A percentile compares a stretch with the other conserved stretches of the same genome.
Conservation (phyloP, 2,888 invertebrate genomes). For the Stenolophus ochropezus region DNA sequence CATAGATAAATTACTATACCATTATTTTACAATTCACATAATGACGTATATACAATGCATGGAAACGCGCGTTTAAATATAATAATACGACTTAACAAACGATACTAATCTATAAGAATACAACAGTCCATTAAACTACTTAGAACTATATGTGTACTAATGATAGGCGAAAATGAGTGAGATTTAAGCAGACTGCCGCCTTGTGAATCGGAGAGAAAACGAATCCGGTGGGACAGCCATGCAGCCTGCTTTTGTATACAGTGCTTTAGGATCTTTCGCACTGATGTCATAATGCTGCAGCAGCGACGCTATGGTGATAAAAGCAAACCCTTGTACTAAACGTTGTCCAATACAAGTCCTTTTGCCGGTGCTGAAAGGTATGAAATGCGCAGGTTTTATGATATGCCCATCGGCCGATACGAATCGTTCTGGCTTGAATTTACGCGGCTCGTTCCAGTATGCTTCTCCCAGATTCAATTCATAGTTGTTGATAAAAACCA, state of each 20-base stretch:
- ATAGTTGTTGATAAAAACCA: constrained; percentile 90
- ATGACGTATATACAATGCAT: constrained; percentile 68
- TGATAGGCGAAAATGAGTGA: constrained; percentile 14
- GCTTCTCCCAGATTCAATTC: constrained; percentile 83
- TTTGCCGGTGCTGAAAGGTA: constrained; percentile 91
- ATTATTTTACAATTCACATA: constrained; percentile 69
- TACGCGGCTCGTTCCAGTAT: constrained; percentile 83
- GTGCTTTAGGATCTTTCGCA: constrained; percentile 74
- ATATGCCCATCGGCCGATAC: constrained; percentile 73
- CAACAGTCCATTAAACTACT: constrained; percentile 57
- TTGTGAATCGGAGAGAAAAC: constrained; percentile 78
- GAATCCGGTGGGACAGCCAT: constrained; percentile 85
- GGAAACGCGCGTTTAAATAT: constrained; percentile 55
- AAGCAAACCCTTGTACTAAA: constrained; percentile 85
- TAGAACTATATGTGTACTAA: constrained; percentile 29
- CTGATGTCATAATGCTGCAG: constrained; percentile 82
- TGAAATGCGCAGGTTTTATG: constrained; percentile 81
- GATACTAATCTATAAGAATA: constrained; percentile 42
- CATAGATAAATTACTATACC: constrained; percentile 69
- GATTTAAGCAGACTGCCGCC: constrained; percentile 68
- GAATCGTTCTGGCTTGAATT: constrained; percentile 86
- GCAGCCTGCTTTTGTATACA: constrained; percentile 81
- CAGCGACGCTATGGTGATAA: constrained; percentile 83
- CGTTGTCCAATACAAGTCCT: constrained; percentile 91
- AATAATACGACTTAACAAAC: constrained; percentile 57